Base-by-base conservation (phyloP, 2,888 invertebrate species). In the Coelinius sp. region DNA sequence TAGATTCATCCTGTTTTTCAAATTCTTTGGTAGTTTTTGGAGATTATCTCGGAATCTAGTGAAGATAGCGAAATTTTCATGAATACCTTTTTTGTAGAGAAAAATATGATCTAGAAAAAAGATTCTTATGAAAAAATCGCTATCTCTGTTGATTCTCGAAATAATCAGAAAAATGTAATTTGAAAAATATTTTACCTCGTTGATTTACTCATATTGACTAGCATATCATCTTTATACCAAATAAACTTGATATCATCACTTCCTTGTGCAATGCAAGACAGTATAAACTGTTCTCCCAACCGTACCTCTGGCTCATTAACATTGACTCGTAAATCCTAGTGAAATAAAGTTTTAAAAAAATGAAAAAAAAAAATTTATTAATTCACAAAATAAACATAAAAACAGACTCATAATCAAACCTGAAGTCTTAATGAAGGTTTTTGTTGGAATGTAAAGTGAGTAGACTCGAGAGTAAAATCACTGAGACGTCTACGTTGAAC, bases 161-260 rank as follows among this genome's bases (percentile, higher is more conserved):
- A 31, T 31, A 31, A 31, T 5, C 5, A 31, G 31, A 31, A 31
- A 31, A 31, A 31, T 31, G 31, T 10, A 5, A 5, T 2, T n/a
- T n/a, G n/a, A 41, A 8, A 62, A n/a, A 20, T 27, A 25, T 24
- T 22, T 35, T 88, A 93, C 95, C 94, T 93, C 63, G 91, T 92
- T 14, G 94, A 92, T 78, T 92, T 92, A 74, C 93, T 92, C 79
- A 92, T 92, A 87, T 95, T 94, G 74, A 95, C 92, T 78, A 91
- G 90, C 77, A 92, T 90, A 4, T 93, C 93, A 82, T 95, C 95
- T 87, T 95, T 95, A 89, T 92, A 94, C 95, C 95, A 95, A 31
- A 91, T 91, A 85, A 95, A 95, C 69, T 89, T 90, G 83, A 94
- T 93, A 77, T 91, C 90, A 0, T 93, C 91, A 53, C 94, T 94